These are phyloP conservation scores for Lasaia peninsularis DNA, from an alignment of 1,140 invertebrate species.

Conservation along the genomic window DNA sequence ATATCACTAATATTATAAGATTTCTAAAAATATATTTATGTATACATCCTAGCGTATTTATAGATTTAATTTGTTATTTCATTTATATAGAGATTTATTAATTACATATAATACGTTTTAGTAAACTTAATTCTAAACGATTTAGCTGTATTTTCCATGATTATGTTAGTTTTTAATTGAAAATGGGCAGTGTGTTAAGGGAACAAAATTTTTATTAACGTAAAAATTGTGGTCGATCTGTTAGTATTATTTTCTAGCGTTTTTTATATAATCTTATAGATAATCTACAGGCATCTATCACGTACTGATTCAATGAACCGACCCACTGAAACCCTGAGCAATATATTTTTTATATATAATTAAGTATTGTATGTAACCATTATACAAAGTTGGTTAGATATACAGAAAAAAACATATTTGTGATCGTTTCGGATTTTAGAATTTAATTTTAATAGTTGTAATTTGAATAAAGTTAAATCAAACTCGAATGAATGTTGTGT, in stretches of 20 bases:
- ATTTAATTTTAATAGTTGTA: conserved; percentile 47
- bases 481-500: conserved; percentile 54
- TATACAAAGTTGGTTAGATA: conserved; percentile 65
- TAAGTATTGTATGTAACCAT: conserved; percentile 66
- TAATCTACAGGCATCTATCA: conserved; percentile 49
- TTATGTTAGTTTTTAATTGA: conserved; percentile 26
- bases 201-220: conserved; percentile 42
- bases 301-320: conserved; percentile 68
- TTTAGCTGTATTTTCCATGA: conserved; percentile 27
- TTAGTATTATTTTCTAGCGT: conserved; percentile 34
- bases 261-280: conserved; percentile 46
- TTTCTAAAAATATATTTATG: conserved; percentile 69
- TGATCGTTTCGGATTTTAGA: conserved; percentile 59
- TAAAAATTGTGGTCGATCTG: conserved; percentile 27
- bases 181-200: conserved; percentile 38
- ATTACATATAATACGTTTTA: conserved; percentile 16
- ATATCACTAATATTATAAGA: conserved; percentile 58
- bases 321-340: conserved; percentile 72
- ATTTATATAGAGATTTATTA: conserved; percentile 37
- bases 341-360: conserved; percentile 74
- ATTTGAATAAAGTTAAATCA: conserved; percentile 43
- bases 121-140: conserved; percentile 21
- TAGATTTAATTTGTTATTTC: conserved; percentile 35
- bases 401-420: conserved; percentile 63
- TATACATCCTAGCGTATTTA: conserved; percentile 58